phyloP scores from a whole-genome alignment of 2,888 invertebrate genomes.

The Latrodectus elegans region DNA sequence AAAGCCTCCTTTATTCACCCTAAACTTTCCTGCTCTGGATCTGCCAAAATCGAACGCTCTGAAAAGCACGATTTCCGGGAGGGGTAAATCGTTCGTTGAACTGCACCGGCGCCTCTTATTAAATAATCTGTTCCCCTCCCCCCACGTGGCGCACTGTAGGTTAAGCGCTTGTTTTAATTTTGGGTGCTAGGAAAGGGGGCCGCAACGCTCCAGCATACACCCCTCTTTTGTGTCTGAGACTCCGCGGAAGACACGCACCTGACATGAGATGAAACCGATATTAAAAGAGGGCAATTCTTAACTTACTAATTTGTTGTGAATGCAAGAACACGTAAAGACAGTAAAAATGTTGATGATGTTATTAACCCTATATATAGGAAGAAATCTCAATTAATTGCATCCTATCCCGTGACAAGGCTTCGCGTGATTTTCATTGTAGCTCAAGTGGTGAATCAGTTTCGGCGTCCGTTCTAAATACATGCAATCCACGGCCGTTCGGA shows the following conservation, averaged over 20 bases:
- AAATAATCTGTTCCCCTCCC: not conserved
- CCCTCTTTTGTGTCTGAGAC: not conserved
- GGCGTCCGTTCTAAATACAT: too few relatives aligned
- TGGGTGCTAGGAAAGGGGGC: not conserved
- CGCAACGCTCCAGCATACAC: not conserved
- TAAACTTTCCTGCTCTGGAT: not conserved
- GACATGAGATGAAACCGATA: too few relatives aligned
- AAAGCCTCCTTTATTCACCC: not conserved
- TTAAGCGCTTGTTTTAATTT: not conserved
- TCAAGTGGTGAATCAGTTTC: too few relatives aligned
- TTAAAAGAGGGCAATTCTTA: too few relatives aligned
- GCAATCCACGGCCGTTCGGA: too few relatives aligned
- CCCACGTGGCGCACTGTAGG: not conserved
- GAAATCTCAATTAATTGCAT: too few relatives aligned
- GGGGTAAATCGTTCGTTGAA: not conserved
- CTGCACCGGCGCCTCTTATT: slow-evolving; percentile 9
- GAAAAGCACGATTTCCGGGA: not conserved
- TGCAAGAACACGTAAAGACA: too few relatives aligned
- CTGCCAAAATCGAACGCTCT: slow-evolving; percentile 5
- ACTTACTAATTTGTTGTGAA: too few relatives aligned
- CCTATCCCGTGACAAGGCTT: too few relatives aligned
- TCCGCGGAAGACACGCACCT: not conserved
- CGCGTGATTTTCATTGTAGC: too few relatives aligned
- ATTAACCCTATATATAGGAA: too few relatives aligned
- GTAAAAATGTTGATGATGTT: too few relatives aligned